Evolutionary conservation across 1,140 invertebrate species (phyloP).

Genomic region (Stenopsyche tienmushanensis): DNA sequence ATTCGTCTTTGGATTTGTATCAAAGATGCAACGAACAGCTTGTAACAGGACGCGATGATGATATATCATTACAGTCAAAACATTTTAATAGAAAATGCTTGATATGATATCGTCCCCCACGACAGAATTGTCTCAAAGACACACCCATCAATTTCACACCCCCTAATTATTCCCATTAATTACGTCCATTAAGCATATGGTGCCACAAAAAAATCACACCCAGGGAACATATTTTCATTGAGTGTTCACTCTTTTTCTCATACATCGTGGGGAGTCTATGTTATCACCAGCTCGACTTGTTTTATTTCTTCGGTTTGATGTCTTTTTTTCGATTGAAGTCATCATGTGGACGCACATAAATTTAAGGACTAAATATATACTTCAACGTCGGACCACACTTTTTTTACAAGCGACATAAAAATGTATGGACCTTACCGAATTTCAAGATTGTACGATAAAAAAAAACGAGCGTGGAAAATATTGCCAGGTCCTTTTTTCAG

Average conservation of each 20-base stretch:
- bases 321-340: slow-evolving; percentile 23
- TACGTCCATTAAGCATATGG: not conserved
- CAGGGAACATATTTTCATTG: not conserved
- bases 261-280: slow-evolving; percentile 25
- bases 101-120: too few relatives aligned
- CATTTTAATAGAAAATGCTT: too few relatives aligned
- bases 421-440: slow-evolving; percentile 24
- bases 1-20: too few relatives aligned
- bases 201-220: not conserved
- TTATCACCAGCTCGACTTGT: slow-evolving; percentile 13
- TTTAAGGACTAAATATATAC: slow-evolving; percentile 16
- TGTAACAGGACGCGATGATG: too few relatives aligned
- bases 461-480: too few relatives aligned
- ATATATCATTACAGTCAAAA: too few relatives aligned
- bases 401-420: slow-evolving; percentile 10
- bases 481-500: too few relatives aligned
- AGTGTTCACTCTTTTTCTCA: not conserved
- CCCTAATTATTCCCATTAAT: too few relatives aligned
- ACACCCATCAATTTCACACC: too few relatives aligned
- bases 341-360: slow-evolving; percentile 15
- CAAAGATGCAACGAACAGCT: too few relatives aligned
- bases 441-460: too few relatives aligned
- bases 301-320: slow-evolving; percentile 30
- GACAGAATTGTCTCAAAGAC: too few relatives aligned
- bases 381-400: slow-evolving; percentile 13